Percentiles rank a stretch among this genome's conserved stretches.
These are phyloP conservation scores for Cydia splendana DNA, from an alignment of 1,140 invertebrate species.

Conservation along the genomic window DNA sequence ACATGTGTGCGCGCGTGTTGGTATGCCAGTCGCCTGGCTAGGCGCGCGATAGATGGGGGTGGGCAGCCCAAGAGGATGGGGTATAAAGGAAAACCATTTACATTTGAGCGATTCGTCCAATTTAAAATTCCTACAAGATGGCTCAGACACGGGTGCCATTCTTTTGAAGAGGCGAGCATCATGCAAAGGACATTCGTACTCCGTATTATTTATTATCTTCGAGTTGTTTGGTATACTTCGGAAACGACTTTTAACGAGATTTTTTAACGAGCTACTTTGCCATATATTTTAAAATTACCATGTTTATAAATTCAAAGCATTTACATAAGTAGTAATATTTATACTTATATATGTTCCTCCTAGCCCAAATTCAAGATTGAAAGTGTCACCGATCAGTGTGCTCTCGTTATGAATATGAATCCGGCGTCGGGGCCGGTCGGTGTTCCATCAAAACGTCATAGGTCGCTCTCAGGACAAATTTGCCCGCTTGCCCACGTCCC, in stretches of 20 bases:
- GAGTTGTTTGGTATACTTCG: conserved; percentile 39
- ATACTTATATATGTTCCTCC: neutral
- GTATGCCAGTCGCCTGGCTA: conserved; percentile 76
- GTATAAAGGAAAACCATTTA: conserved; percentile 82
- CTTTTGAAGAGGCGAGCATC: conserved; percentile 74
- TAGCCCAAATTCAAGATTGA: conserved; percentile 45
- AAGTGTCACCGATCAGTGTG: conserved; percentile 50
- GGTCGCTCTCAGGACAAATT: conserved; percentile 78
- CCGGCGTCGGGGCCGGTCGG: conserved; percentile 67
- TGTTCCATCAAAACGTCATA: conserved; percentile 79
- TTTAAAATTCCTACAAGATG: conserved; percentile 82
- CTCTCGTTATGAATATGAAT: conserved; percentile 78
- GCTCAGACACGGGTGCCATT: conserved; percentile 79
- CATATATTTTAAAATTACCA: neutral
- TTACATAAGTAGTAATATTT: neutral
- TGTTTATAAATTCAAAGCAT: neutral
- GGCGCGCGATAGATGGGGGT: conserved; percentile 75
- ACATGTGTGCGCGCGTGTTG: conserved; percentile 72
- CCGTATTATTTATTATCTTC: conserved; percentile 49
- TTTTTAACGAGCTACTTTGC: conserved; percentile 41
- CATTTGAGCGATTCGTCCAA: conserved; percentile 82
- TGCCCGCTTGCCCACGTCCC: conserved; percentile 76
- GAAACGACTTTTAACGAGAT: conserved; percentile 52
- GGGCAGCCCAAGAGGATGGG: conserved; percentile 73
- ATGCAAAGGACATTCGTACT: conserved; percentile 61